Percentiles rank a stretch among this genome's conserved stretches.
Conservation (phyloP, 2,888 invertebrate species). For the Lasioglossum pauxillum region DNA sequence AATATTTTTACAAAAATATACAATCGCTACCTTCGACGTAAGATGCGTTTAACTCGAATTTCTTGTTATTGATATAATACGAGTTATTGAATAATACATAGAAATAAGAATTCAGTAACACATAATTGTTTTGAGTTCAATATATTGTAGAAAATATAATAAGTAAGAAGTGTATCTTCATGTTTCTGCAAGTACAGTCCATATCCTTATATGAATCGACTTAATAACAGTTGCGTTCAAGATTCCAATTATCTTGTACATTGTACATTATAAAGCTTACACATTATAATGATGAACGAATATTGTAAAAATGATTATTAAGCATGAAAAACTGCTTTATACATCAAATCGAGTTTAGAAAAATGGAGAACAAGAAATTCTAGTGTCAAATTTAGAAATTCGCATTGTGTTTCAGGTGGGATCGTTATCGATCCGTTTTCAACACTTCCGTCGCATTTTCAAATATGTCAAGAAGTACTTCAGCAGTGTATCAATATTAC, state of each 20-base stretch:
- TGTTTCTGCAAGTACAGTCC: not conserved
- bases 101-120: slow-evolving; percentile 30
- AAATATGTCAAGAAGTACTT: slow-evolving; percentile 41
- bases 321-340: slow-evolving; percentile 35
- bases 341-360: slow-evolving; percentile 29
- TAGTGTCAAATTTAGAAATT: slow-evolving; percentile 38
- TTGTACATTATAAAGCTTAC: slow-evolving; percentile 23
- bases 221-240: slow-evolving; percentile 26
- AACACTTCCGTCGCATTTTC: slow-evolving; percentile 26
- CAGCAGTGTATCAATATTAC: slow-evolving; percentile 42
- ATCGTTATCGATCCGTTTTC: slow-evolving; percentile 51
- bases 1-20: slow-evolving; percentile 43
- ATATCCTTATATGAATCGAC: slow-evolving; percentile 4
- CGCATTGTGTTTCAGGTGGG: slow-evolving; percentile 4
- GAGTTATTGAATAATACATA: slow-evolving; percentile 27
- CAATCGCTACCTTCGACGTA: slow-evolving; percentile 1
- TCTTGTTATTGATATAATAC: slow-evolving; percentile 34
- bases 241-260: slow-evolving; percentile 3
- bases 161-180: slow-evolving; percentile 14
- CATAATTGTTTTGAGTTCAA: slow-evolving; percentile 26
- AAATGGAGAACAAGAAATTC: slow-evolving; percentile 38
- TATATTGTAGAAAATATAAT: slow-evolving; percentile 45
- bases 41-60: slow-evolving; percentile 19
- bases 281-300: slow-evolving; percentile 23
- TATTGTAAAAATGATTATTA: slow-evolving; percentile 9